Evolutionary conservation across 2,888 invertebrate genomes (phyloP).

Genomic region (Chromoteleia sp.): DNA sequence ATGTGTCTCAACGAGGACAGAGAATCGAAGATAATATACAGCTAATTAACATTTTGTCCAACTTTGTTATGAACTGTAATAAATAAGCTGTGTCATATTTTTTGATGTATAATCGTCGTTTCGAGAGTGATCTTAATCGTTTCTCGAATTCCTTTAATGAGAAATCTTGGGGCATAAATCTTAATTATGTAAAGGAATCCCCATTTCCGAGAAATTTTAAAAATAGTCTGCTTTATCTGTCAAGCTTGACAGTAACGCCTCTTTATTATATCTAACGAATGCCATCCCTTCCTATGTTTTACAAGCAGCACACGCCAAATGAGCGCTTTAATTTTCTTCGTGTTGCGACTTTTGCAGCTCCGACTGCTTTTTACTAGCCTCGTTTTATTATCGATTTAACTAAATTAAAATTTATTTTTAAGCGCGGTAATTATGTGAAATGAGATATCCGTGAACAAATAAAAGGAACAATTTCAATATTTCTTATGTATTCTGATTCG

Average conservation of each 20-base stretch:
- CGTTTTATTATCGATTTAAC: constrained; percentile 10
- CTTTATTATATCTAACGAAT: constrained; percentile 69
- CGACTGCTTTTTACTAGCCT: constrained; percentile 4
- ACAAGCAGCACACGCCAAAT: constrained; percentile 45
- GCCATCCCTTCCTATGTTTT: constrained; percentile 50
- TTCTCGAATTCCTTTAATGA: constrained; percentile 46
- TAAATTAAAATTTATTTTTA: neutral
- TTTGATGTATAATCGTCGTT: constrained; percentile 29
- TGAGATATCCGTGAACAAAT: no score
- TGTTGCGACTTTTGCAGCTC: constrained; percentile 20
- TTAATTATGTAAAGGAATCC: constrained; percentile 65
- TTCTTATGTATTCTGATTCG: no score
- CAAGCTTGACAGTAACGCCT: constrained; percentile 64
- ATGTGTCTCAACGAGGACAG: no score
- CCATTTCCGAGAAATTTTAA: constrained; percentile 50
- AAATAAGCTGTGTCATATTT: constrained; percentile 16
- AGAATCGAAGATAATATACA: no score
- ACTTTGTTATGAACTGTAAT: neutral
- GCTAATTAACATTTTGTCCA: neutral
- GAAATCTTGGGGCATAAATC: constrained; percentile 55
- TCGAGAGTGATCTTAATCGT: constrained; percentile 35
- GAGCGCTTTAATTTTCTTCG: constrained; percentile 40
- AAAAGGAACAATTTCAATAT: no score
- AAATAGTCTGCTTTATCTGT: constrained; percentile 66
- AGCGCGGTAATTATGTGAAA: neutral